These are phyloP conservation scores for Ochotona curzoniae DNA, from an alignment of 2,113 vertebrate species.

Conservation along the genomic window DNA sequence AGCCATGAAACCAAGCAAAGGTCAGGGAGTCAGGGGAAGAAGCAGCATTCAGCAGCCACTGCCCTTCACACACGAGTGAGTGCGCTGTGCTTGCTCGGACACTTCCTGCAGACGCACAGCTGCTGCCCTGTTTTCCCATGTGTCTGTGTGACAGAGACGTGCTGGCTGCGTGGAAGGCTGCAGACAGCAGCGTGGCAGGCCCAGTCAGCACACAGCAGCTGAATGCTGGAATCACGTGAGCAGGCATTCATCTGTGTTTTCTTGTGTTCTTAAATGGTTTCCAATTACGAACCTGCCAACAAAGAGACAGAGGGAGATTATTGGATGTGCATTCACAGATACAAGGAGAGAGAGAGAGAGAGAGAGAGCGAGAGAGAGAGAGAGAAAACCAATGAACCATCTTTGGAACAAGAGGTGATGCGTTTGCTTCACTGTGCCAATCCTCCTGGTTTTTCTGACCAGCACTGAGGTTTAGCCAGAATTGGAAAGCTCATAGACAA, in stretches of 20 bases:
- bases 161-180: neutral
- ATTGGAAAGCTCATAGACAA: neutral
- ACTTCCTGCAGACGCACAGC: too few species aligned
- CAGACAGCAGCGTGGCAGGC: neutral
- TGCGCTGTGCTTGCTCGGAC: neutral
- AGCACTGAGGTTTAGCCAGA: neutral
- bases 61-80: accelerated
- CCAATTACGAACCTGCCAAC: neutral
- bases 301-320: neutral
- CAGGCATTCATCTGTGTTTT: neutral
- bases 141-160: neutral
- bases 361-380: too few species aligned
- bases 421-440: too few species aligned
- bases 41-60: neutral
- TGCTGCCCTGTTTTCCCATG: neutral
- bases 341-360: too few species aligned
- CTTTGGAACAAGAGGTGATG: too few species aligned
- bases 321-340: neutral
- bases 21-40: neutral
- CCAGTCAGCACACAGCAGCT: neutral
- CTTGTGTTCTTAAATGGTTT: neutral
- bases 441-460: neutral
- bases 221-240: neutral
- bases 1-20: neutral
- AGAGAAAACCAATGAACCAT: too few species aligned